Percentiles rank a stretch among this genome's conserved stretches.
These are phyloP conservation scores for Xestia sexstrigata DNA, from an alignment of 2,888 invertebrate genomes.

Conservation along the genomic window DNA sequence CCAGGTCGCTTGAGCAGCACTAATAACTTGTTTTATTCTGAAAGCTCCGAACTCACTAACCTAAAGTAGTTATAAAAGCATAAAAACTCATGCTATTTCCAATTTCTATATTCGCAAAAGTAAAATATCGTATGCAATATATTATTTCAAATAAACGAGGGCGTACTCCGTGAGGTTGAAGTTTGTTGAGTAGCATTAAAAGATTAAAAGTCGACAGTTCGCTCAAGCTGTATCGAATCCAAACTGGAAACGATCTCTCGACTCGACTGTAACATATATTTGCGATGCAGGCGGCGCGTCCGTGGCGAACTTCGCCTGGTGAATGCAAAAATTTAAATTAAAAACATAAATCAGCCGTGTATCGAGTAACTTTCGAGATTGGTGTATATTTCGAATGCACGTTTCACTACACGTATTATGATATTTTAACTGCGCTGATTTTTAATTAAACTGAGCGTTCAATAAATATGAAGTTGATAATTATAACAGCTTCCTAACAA, in stretches of 20 bases:
- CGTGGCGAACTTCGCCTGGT: slow-evolving; percentile 87
- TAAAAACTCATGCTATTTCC: slow-evolving; percentile 21
- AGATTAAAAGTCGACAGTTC: slow-evolving; percentile 90
- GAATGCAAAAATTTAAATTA: slow-evolving; percentile 92
- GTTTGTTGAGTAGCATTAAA: slow-evolving; percentile 90
- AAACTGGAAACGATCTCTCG: slow-evolving; percentile 85
- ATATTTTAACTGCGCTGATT: slow-evolving; percentile 71
- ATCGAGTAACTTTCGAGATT: slow-evolving; percentile 90
- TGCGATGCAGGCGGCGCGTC: slow-evolving; percentile 90
- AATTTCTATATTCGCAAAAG: slow-evolving; percentile 41
- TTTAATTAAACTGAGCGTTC: slow-evolving; percentile 61
- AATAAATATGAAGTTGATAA: slow-evolving; percentile 45
- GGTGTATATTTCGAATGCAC: slow-evolving; percentile 87
- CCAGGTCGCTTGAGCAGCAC: slow-evolving; percentile 1
- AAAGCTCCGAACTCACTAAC: slow-evolving; percentile 4
- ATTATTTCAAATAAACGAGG: slow-evolving; percentile 78
- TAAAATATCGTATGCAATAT: slow-evolving; percentile 63
- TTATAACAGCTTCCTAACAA: slow-evolving; percentile 35
- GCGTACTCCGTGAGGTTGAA: slow-evolving; percentile 76
- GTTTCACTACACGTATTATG: slow-evolving; percentile 78
- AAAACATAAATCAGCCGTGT: slow-evolving; percentile 91
- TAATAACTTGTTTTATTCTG: slow-evolving; percentile 33
- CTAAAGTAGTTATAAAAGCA: slow-evolving; percentile 11
- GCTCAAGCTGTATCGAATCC: slow-evolving; percentile 87
- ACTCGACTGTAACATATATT: slow-evolving; percentile 87